Percentiles rank a stretch among this genome's conserved stretches.
phyloP scores from a whole-genome alignment of 1,140 invertebrate genomes.

The Rhyzopertha dominica region DNA sequence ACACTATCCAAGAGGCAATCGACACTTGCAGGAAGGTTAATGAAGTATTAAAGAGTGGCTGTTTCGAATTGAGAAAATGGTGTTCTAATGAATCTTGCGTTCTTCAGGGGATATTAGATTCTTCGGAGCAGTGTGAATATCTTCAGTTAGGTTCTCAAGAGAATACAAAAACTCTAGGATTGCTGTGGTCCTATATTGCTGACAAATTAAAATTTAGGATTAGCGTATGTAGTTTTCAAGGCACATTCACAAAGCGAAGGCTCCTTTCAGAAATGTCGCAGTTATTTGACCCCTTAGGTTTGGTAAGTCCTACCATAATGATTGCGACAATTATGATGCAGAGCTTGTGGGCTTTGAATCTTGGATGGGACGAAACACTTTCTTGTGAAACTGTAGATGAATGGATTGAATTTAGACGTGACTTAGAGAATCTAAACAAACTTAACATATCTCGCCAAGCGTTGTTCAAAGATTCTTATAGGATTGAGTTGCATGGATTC shows the following conservation, averaged over 20 bases:
- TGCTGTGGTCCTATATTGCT: constrained; percentile 1
- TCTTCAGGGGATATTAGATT: background rate
- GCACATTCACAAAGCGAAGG: constrained; percentile 23
- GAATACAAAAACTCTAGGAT: constrained; percentile 9
- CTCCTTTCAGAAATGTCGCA: constrained; percentile 36
- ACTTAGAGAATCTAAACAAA: constrained; percentile 4
- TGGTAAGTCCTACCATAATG: constrained; percentile 40
- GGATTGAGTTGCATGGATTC: constrained; percentile 20
- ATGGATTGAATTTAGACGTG: constrained; percentile 22
- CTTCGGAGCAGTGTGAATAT: background rate
- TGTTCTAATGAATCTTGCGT: background rate
- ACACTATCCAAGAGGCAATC: constrained; percentile 12
- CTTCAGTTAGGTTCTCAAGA: background rate
- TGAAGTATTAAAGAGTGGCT: background rate
- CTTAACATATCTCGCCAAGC: constrained; percentile 1
- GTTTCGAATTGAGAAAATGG: constrained; percentile 12
- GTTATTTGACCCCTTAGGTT: constrained; percentile 42
- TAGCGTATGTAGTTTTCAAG: background rate
- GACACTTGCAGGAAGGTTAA: background rate
- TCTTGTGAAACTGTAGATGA: constrained; percentile 14
- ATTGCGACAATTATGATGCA: constrained; percentile 44
- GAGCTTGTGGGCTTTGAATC: constrained; percentile 34
- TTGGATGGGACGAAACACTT: constrained; percentile 41
- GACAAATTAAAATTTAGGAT: constrained; percentile 8
- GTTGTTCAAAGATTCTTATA: background rate